Percentiles rank a stretch among this genome's conserved stretches.
Conservation (phyloP, 2,888 invertebrate genomes). For the Timema podura region DNA sequence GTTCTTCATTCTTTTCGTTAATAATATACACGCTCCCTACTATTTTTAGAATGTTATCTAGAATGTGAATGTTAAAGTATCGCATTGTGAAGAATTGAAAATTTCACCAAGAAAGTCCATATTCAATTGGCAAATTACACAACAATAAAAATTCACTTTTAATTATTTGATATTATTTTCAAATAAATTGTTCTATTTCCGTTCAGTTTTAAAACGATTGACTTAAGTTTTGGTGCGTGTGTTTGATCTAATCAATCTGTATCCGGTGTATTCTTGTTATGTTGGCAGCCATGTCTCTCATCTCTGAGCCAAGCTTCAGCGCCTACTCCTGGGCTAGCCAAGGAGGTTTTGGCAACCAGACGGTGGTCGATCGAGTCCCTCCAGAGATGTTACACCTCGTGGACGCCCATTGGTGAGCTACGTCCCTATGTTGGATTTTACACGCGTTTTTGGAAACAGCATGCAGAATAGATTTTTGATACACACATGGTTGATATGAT, state of each 20-base stretch:
- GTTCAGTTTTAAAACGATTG: neutral
- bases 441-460: too few species aligned
- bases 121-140: neutral
- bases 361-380: conserved; percentile 76
- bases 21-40: too few species aligned
- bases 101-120: too few species aligned
- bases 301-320: conserved; percentile 48
- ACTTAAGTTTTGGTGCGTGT: neutral
- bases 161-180: neutral
- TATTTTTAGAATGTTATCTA: too few species aligned
- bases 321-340: conserved; percentile 37
- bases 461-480: too few species aligned
- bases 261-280: neutral
- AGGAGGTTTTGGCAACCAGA: conserved; percentile 57
- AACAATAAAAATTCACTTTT: neutral
- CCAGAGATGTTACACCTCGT: conserved; percentile 71
- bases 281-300: conserved; percentile 43
- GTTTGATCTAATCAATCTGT: neutral
- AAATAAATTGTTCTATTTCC: neutral
- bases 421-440: too few species aligned
- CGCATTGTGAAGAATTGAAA: too few species aligned
- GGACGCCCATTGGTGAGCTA: conserved; percentile 53
- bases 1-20: too few species aligned
- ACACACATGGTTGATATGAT: too few species aligned
- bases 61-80: too few species aligned